Evolutionary conservation across 2,797 vertebrate species (phyloP).

Genomic region (Cephalopachus bancanus): DNA sequence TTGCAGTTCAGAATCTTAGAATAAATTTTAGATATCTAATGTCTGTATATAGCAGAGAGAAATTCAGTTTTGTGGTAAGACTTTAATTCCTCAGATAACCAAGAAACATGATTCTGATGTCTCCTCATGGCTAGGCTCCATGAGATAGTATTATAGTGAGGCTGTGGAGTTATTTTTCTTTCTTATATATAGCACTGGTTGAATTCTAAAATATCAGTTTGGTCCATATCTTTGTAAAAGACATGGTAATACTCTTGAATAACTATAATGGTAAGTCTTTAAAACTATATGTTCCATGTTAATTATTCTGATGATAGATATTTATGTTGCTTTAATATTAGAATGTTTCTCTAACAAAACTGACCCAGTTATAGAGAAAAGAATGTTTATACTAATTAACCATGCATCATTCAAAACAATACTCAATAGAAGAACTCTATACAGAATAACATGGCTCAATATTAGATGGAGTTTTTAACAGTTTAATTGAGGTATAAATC

Average conservation of each 20-base stretch:
- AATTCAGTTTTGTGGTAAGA: background rate
- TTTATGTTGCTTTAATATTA: constrained; percentile 52
- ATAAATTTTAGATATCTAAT: background rate
- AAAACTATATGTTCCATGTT: background rate
- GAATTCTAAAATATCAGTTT: constrained; percentile 12
- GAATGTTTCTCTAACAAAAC: constrained; percentile 30
- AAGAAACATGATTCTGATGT: background rate
- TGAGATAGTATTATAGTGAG: background rate
- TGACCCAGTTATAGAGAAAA: background rate
- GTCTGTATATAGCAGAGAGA: background rate
- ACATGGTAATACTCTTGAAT: constrained; percentile 38
- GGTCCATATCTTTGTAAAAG: background rate
- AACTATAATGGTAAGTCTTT: constrained; percentile 6
- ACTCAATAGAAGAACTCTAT: background rate
- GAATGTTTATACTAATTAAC: constrained; percentile 12
- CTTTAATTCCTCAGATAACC: background rate
- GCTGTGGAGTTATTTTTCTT: background rate
- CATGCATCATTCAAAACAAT: background rate
- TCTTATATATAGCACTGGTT: background rate
- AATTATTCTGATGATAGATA: constrained; percentile 37
- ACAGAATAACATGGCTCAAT: background rate
- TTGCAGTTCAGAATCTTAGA: background rate
- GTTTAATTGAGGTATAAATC: background rate
- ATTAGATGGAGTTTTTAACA: background rate
- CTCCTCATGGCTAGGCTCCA: background rate